phyloP scores from a whole-genome alignment of 1,140 invertebrate genomes.

The Cotesia vestalis region DNA sequence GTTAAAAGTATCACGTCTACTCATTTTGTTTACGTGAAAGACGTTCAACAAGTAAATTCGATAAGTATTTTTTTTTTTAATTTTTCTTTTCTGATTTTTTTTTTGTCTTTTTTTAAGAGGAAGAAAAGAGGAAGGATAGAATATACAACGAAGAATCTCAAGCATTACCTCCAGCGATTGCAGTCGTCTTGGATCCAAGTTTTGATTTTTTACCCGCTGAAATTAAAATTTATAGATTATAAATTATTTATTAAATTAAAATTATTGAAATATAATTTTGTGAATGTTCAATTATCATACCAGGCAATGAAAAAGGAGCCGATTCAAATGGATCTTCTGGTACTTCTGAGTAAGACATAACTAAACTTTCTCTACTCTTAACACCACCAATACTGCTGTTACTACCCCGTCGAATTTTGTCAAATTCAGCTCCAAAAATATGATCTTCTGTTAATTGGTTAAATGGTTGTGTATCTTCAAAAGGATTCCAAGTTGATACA shows the following conservation, averaged over 20 bases:
- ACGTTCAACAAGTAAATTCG: conserved; percentile 28
- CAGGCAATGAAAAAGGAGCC: conserved; percentile 81
- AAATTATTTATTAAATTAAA: neutral
- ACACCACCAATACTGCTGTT: conserved; percentile 85
- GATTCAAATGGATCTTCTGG: conserved; percentile 82
- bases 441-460: conserved; percentile 82
- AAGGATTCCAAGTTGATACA: conserved; percentile 83
- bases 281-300: conserved; percentile 56
- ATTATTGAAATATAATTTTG: no score
- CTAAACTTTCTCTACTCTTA: conserved; percentile 79
- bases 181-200: conserved; percentile 67
- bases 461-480: conserved; percentile 78
- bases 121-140: conserved; percentile 41
- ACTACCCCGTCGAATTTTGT: conserved; percentile 82
- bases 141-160: conserved; percentile 61
- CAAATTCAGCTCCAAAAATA: conserved; percentile 87
- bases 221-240: conserved; percentile 42
- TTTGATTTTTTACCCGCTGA: conserved; percentile 66
- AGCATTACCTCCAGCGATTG: conserved; percentile 72
- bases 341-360: conserved; percentile 75
- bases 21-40: conserved; percentile 1
- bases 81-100: conserved; percentile 10
- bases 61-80: conserved; percentile 31
- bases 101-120: conserved; percentile 32
- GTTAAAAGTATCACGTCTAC: conserved; percentile 8